Evolutionary conservation across 2,888 invertebrate genomes (phyloP).

Genomic region (Melikaiella ostensackeni): DNA sequence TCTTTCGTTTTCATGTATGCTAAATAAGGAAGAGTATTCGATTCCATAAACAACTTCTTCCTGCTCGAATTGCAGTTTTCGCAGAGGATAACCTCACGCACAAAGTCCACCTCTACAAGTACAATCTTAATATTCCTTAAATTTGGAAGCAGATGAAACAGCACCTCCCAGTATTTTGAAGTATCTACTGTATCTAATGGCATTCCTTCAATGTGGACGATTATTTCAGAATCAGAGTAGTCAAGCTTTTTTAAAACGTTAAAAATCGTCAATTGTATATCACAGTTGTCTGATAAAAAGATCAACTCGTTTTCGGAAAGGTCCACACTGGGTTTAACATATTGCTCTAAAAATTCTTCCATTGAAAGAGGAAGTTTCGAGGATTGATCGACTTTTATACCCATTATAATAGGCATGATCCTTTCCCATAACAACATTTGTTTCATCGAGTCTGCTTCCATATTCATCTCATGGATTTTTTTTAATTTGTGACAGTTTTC

Average conservation of each 20-base stretch:
- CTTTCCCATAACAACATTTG: neutral
- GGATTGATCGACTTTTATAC: neutral
- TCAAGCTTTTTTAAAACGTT: neutral
- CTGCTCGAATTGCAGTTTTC: constrained; percentile 54
- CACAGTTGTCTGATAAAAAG: neutral
- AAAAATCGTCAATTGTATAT: neutral
- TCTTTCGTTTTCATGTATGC: constrained; percentile 55
- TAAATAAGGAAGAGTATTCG: constrained; percentile 56
- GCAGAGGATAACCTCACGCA: constrained; percentile 54
- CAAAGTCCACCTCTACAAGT: constrained; percentile 66
- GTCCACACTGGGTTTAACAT: neutral
- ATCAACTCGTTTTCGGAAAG: neutral
- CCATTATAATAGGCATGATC: neutral
- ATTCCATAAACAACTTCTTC: constrained; percentile 56
- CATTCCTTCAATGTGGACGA: neutral
- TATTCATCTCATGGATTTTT: neutral
- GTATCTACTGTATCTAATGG: constrained; percentile 45
- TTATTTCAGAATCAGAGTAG: neutral
- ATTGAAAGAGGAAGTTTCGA: neutral
- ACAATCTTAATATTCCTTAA: constrained; percentile 60
- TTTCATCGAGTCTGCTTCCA: neutral
- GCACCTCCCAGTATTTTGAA: constrained; percentile 67
- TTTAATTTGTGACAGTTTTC: neutral
- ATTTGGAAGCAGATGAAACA: constrained; percentile 70
- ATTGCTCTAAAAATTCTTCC: neutral